A percentile compares a stretch with the other conserved stretches of the same genome.
These are phyloP conservation scores for Lithobates sylvaticus DNA, from an alignment of 2,797 vertebrate genomes.

Conservation along the genomic window DNA sequence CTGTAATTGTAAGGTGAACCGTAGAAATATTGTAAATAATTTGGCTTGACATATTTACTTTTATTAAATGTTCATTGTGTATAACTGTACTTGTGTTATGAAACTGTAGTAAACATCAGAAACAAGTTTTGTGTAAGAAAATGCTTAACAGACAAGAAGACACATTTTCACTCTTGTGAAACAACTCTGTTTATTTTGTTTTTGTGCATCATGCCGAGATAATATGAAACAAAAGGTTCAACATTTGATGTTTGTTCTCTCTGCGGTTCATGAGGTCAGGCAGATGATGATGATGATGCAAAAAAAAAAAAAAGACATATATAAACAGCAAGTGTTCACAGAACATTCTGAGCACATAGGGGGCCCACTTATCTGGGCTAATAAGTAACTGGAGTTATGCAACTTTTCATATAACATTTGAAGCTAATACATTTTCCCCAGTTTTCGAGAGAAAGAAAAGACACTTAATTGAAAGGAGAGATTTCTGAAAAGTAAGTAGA, in stretches of 20 bases:
- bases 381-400: constrained; percentile 52
- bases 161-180: not conserved
- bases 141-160: not conserved
- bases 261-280: constrained; percentile 6
- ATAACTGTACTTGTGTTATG: too few relatives aligned
- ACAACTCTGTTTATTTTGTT: constrained; percentile 19
- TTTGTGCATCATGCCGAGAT: constrained; percentile 10
- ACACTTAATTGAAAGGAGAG: constrained; percentile 10
- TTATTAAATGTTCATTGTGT: too few relatives aligned
- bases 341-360: constrained; percentile 49
- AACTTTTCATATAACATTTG: constrained; percentile 42
- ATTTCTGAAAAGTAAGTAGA: constrained; percentile 23
- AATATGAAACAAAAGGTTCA: constrained; percentile 8
- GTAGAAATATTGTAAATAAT: too few relatives aligned
- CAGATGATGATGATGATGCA: constrained; percentile 4
- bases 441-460: not conserved
- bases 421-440: constrained; percentile 28
- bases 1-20: too few relatives aligned
- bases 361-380: not conserved
- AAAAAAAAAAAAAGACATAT: constrained; percentile 12
- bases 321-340: constrained; percentile 45
- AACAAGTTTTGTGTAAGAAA: constrained; percentile 4
- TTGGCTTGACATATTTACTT: too few relatives aligned
- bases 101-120: not conserved
- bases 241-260: constrained; percentile 33